Evolutionary conservation across 2,113 vertebrate genomes (phyloP).

Genomic region (Lycaon pictus): DNA sequence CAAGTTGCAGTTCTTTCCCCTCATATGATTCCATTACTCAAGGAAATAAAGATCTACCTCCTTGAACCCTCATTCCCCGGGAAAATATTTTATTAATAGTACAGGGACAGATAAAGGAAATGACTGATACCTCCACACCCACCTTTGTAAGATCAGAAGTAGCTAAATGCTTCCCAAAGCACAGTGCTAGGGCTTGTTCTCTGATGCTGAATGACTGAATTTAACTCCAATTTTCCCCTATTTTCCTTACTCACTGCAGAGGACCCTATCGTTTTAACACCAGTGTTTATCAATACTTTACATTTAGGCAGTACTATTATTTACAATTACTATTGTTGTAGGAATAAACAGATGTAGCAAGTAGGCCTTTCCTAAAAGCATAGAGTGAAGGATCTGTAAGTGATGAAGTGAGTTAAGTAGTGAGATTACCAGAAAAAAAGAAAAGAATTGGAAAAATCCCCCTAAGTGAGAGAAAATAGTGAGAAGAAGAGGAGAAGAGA

Average conservation of each 20-base stretch:
- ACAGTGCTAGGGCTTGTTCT: not conserved
- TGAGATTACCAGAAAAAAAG: slow-evolving; percentile 15
- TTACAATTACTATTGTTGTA: not conserved
- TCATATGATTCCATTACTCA: not conserved
- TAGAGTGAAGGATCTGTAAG: not conserved
- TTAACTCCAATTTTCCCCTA: not conserved
- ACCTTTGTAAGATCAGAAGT: not conserved
- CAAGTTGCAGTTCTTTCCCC: not conserved
- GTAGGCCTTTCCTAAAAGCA: not conserved
- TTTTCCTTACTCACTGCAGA: not conserved
- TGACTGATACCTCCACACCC: accelerated
- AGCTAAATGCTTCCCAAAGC: not conserved
- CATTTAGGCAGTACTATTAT: not conserved
- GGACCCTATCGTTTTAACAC: not conserved
- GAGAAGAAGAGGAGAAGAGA: slow-evolving; percentile 8
- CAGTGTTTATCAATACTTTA: not conserved
- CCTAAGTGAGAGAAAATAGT: not conserved
- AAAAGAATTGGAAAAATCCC: slow-evolving; percentile 39
- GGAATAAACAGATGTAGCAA: not conserved
- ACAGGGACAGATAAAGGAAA: not conserved
- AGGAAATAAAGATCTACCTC: not conserved
- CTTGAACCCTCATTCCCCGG: not conserved
- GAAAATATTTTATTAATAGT: not conserved
- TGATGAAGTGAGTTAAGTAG: not conserved
- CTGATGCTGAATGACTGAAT: not conserved